A percentile compares a stretch with the other conserved stretches of the same genome.
These are phyloP conservation scores for Sesamia nonagrioides DNA, from an alignment of 1,140 invertebrate genomes.

Conservation along the genomic window DNA sequence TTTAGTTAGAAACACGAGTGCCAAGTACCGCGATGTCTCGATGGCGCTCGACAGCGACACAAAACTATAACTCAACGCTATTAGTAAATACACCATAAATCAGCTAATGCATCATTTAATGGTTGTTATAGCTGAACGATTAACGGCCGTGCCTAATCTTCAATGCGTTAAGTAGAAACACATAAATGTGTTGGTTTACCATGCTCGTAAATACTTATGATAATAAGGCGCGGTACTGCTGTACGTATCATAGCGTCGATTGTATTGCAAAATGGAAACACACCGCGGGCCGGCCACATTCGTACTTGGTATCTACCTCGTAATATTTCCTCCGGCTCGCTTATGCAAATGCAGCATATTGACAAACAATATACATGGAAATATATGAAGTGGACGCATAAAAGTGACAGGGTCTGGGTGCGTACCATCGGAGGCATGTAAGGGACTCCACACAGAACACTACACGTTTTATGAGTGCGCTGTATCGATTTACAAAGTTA, in stretches of 20 bases:
- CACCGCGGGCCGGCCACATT: constrained; percentile 64
- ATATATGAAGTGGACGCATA: constrained; percentile 73
- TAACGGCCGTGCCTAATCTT: constrained; percentile 68
- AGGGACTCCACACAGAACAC: constrained; percentile 45
- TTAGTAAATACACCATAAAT: constrained; percentile 51
- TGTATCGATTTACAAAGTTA: background rate
- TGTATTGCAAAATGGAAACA: constrained; percentile 85
- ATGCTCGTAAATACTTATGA: constrained; percentile 82
- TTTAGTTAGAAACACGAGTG: constrained; percentile 29
- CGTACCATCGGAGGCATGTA: constrained; percentile 52
- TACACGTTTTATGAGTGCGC: background rate
- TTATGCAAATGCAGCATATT: constrained; percentile 79
- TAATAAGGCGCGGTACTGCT: constrained; percentile 71
- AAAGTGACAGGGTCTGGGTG: constrained; percentile 69
- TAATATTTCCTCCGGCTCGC: constrained; percentile 73
- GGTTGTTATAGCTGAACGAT: constrained; percentile 62
- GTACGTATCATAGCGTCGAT: constrained; percentile 71
- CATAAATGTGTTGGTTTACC: constrained; percentile 81
- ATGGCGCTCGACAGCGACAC: constrained; percentile 27
- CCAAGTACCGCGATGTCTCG: constrained; percentile 36
- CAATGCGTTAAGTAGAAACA: constrained; percentile 67
- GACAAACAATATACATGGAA: constrained; percentile 77
- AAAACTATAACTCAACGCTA: constrained; percentile 24
- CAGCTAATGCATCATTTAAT: constrained; percentile 52
- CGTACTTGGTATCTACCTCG: constrained; percentile 62